Conservation (phyloP, 2,888 invertebrate genomes). For the Heteromurus nitidus region DNA sequence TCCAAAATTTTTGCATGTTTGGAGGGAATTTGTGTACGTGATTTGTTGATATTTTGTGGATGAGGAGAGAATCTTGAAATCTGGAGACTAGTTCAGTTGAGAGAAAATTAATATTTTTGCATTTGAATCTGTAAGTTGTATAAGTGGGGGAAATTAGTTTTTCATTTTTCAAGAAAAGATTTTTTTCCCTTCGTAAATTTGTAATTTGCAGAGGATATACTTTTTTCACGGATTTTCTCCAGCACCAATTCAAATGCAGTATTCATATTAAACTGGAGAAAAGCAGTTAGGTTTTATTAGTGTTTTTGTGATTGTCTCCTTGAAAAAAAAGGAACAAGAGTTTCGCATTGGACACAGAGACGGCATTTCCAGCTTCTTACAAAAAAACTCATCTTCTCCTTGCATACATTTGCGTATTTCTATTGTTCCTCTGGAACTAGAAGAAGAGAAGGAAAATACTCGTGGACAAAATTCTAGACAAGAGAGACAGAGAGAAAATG, state of each 20-base stretch:
- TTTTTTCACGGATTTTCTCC: not conserved
- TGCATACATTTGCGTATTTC: not conserved
- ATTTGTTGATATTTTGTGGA: not conserved
- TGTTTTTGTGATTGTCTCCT: not conserved
- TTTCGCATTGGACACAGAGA: too few species aligned
- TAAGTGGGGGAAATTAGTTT: too few species aligned
- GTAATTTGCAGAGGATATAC: not conserved
- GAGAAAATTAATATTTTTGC: too few species aligned
- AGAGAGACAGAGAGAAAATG: too few species aligned
- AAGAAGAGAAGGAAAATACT: too few species aligned
- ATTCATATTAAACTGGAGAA: not conserved
- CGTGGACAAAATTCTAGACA: too few species aligned
- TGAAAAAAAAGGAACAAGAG: not conserved
- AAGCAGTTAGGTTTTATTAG: not conserved
- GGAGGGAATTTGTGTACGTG: not conserved
- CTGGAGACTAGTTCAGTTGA: too few species aligned
- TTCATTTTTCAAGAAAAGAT: not conserved
- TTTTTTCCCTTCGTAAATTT: not conserved
- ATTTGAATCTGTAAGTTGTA: too few species aligned
- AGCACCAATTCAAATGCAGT: not conserved
- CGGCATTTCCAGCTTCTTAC: too few species aligned
- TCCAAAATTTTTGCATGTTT: not conserved
- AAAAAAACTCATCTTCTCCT: too few species aligned
- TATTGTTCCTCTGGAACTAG: not conserved
- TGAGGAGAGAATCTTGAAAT: too few species aligned